Evolutionary conservation across 2,888 invertebrate genomes (phyloP), one percentile per base, ranked within the genome.

Genomic region (Hipparchia semele): DNA sequence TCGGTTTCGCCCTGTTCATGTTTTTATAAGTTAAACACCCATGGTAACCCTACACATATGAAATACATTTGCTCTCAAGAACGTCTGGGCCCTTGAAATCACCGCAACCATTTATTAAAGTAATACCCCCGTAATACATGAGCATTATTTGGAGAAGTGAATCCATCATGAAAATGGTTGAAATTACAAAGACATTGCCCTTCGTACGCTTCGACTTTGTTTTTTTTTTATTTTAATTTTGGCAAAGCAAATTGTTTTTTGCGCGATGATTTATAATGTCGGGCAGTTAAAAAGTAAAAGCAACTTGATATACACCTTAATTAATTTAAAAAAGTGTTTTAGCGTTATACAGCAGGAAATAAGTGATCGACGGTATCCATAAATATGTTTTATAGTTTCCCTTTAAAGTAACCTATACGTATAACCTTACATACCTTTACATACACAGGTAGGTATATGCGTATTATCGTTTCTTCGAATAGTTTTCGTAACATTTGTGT

Each of bases 141-240:
- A 87, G 83, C 83, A 87, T 85, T 88, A 88, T 89, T 89, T 88
- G 83, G 83, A 83, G 85, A 88, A 86, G 79, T 81, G 81, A 85
- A 86, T 87, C 79, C 87, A 90, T 89, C 87, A 86, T 75, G 83
- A 84, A 90, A 87, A 90, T 88, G 78, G 87, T 89, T 87, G 83
- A 87, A 89, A 89, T 88, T 87, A 87, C 82, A 84, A 80, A 81
- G 79, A 80, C 81, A 78, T 81, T 81, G 77, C 72, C 72, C 72
- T 72, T 74, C 68, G 66, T 65, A 54, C 66, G 39, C 67, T 73
- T 46, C 60, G 51, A 61, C 60, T 72, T 65, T 53, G 53, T 33
- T 77, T 78, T 80, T 86, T 85, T 78, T 76, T 76, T n/a, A n/a
- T 80, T 76, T 78, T 9, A 49, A 68, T 46, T 68, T 49, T 49